Base-by-base conservation (phyloP, 2,797 vertebrate species). In the Amazona ochrocephala region DNA sequence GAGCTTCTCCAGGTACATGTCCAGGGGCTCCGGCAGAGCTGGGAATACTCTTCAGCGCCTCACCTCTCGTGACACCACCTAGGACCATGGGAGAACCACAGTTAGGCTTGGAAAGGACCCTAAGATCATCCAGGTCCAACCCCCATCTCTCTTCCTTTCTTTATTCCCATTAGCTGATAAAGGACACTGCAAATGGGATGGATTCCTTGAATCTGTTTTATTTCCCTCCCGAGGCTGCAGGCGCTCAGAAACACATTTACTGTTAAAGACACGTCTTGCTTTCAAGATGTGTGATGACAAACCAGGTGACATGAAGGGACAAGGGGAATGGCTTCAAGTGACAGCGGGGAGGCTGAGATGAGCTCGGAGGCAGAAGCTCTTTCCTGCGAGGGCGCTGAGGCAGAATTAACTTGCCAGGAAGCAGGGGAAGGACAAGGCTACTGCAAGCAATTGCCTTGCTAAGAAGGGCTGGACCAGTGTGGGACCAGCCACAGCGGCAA, bases 381-480 rank as follows among this genome's bases (percentile, higher is more conserved):
- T 21, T 8, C 20, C 53, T 56, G 53, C 6, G 53, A 54, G 32
- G 54, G 32, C 21, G 32, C 20, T n/a, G 54, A n/a, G 53, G 53
- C 19, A n/a, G 30, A 51, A 16, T 10, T 16, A n/a, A 22, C 19
- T 13, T 3, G 20, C 20, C 53, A 14, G 30, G 13, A 6, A 13
- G 53, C 6, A 56, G 8, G 53, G 53, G 12, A 70, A 50, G n/a
- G 26, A 16, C 13, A 70, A n/a, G 39, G 11, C 47, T 39, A 11
- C 26, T 22, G 76, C 44, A 66, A 70, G 70, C 17, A 73, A 62
- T 2, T 26, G 27, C 27, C 44, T 41, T 9, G 18, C 45, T 5
- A 2, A 48, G 37, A 30, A 51, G 39, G 29, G 44, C 37, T 2
- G 0, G 73, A 60, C 6, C 41, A 29, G 34, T 1, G 22, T 7